These are phyloP conservation scores for Bolborhynchus lineola DNA, from an alignment of 2,113 vertebrate species.

Conservation along the genomic window DNA sequence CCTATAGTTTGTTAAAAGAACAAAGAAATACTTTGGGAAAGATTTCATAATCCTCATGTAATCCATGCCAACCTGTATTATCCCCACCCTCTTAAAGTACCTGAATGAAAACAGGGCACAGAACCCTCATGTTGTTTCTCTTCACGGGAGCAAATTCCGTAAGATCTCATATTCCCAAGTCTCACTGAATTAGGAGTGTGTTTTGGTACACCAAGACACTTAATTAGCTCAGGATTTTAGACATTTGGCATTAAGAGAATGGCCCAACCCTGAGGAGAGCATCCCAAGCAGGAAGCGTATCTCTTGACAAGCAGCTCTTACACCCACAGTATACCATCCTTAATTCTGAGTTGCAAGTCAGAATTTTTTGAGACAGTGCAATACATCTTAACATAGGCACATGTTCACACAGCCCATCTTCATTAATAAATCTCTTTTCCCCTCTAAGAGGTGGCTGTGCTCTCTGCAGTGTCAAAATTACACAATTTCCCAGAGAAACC, in stretches of 20 bases:
- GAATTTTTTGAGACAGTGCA: not conserved
- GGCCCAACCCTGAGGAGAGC: rapidly evolving
- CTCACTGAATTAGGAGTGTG: not conserved
- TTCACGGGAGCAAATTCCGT: not conserved
- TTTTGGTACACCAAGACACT: too few species aligned
- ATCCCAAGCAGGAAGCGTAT: rapidly evolving
- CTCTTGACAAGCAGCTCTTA: not conserved
- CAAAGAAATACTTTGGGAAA: not conserved
- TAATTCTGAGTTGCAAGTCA: not conserved
- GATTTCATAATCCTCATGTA: not conserved
- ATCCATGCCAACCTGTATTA: not conserved
- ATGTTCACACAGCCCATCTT: rapidly evolving
- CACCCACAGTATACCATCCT: not conserved
- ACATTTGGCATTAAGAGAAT: not conserved
- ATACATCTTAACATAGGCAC: not conserved
- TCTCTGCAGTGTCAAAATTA: not conserved
- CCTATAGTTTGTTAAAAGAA: not conserved
- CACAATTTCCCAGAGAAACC: not conserved
- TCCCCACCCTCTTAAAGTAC: not conserved
- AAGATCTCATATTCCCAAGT: not conserved
- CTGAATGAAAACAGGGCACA: not conserved
- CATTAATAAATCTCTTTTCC: not conserved
- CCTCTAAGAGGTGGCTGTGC: not conserved
- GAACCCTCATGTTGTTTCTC: rapidly evolving
- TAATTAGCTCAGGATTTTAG: not conserved